Percentiles rank a stretch among this genome's conserved stretches.
Conservation (phyloP, 2,888 invertebrate species). For the Aphidius colemani region DNA sequence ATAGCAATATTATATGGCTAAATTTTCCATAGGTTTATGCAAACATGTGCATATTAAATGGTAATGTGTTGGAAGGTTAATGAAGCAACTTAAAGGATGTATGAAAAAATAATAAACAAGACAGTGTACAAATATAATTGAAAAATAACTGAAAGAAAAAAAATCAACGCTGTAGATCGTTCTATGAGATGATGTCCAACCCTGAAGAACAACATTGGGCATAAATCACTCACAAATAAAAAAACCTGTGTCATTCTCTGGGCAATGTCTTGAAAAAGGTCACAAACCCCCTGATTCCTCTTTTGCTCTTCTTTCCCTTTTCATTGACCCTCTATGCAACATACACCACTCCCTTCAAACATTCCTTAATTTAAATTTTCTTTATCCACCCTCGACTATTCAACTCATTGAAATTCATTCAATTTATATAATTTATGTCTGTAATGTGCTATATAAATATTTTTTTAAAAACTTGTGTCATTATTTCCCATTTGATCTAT, state of each 20-base stretch:
- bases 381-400: conserved; percentile 40
- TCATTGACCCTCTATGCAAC: too few relatives aligned
- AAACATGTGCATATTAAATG: too few relatives aligned
- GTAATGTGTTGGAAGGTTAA: too few relatives aligned
- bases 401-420: conserved; percentile 19
- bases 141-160: neutral
- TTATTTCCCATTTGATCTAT: conserved; percentile 16
- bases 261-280: conserved; percentile 25
- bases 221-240: conserved; percentile 51
- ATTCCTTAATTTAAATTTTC: conserved; percentile 55
- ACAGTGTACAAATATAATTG: neutral
- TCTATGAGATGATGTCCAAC: conserved; percentile 54
- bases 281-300: conserved; percentile 34
- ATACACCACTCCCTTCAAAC: conserved; percentile 41
- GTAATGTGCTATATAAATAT: too few relatives aligned
- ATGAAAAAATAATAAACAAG: conserved; percentile 1
- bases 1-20: too few relatives aligned
- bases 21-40: too few relatives aligned
- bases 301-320: conserved; percentile 27
- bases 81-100: too few relatives aligned
- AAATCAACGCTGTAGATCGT: conserved; percentile 50
- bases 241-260: conserved; percentile 52
- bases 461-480: conserved; percentile 21
- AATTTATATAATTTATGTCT: too few relatives aligned
- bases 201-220: conserved; percentile 41